Evolutionary conservation across 2,797 vertebrate species (phyloP), one percentile per base, ranked within the genome.

Genomic region (Parotocinclus haroldoi): DNA sequence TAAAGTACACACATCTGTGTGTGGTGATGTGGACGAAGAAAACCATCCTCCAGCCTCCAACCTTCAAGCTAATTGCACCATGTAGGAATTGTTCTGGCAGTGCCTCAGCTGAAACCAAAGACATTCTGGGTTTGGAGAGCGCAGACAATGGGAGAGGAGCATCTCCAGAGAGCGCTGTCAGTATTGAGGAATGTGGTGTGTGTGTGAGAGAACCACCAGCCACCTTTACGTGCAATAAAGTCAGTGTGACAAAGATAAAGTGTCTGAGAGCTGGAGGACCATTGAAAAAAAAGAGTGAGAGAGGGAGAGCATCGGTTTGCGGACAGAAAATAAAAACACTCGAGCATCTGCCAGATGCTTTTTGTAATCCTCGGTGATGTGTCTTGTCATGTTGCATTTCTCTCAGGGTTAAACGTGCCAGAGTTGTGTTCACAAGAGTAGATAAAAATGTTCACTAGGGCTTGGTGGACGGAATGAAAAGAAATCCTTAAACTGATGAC

Each of bases 51-150:
- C 27, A 10, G 54, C 36, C 52, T 69, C 58, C 52, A 37, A 42
- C 51, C 52, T 62, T 64, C 36, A 44, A 45, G 58, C 64, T 60
- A 71, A 65, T 74, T 55, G 71, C 59, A 48, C 67, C 74, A 65
- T 69, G 62, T 48, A 76, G 69, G 63, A 69, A 72, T 69, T 76
- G 71, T 62, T 59, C n/a, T 78, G 78, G 76, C 80, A 79, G 80
- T 78, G 72, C 64, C 42, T 16, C 62, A 68, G 61, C 49, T 14
- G 54, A 56, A 72, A 39, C 69, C 52, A 17, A 54, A 72, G 59
- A 70, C 51, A 65, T 67, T 65, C 49, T 65, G 60, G 18, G 44
- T 65, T 59, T 63, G 50, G 66, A 50, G 50, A 56, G 57, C 54
- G 66, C 42, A 68, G 58, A 62, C 66, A 56, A 68, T 71, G 52